phyloP scores from a whole-genome alignment of 2,113 vertebrate genomes.

The Apodemus sylvaticus region DNA sequence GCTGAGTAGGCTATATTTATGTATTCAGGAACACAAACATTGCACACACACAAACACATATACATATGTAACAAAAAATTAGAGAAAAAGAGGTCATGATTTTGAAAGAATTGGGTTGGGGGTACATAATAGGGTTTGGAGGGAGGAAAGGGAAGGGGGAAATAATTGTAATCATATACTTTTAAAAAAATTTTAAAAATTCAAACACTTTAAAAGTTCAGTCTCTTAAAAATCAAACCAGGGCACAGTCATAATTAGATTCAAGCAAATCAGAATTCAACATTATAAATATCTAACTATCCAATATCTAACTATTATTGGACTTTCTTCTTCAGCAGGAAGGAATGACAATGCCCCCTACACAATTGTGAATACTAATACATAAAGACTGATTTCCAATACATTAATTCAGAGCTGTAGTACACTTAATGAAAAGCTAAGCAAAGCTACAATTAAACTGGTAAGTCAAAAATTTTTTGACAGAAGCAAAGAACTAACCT shows the following conservation, averaged over 20 bases:
- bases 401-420: slow-evolving; percentile 3
- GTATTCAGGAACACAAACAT: neutral
- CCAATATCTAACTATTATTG: neutral
- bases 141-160: neutral
- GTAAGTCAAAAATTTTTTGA: slow-evolving; percentile 2
- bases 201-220: neutral
- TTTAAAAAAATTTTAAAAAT: slow-evolving; percentile 3
- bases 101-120: neutral
- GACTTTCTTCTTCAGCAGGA: slow-evolving; percentile 17
- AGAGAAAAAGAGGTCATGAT: neutral
- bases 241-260: neutral
- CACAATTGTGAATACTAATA: slow-evolving; percentile 6
- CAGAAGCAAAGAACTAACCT: neutral
- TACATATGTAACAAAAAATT: neutral
- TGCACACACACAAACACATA: neutral
- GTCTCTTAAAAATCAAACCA: neutral
- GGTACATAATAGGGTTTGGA: neutral
- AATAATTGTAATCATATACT: neutral
- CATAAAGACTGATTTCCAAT: neutral
- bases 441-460: neutral
- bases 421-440: slow-evolving; percentile 11
- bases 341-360: neutral
- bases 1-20: neutral
- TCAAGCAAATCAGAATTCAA: neutral
- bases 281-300: neutral